phyloP scores from a whole-genome alignment of 2,113 vertebrate genomes.

The Gadus chalcogrammus region DNA sequence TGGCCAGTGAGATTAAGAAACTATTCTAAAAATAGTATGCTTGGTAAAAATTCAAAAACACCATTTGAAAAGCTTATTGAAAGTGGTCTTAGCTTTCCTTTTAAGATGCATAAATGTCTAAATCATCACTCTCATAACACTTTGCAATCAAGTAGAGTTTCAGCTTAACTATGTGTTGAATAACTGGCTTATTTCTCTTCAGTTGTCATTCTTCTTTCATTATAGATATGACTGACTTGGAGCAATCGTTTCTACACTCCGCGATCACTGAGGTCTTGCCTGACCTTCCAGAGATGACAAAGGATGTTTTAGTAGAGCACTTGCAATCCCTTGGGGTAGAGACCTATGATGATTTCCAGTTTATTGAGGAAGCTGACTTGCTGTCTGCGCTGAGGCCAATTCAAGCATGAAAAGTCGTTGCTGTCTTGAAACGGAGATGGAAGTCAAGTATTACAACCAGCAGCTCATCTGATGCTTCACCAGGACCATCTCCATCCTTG shows the following conservation, averaged over 20 bases:
- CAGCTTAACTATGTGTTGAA: no score
- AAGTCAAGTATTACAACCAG: conserved; percentile 29
- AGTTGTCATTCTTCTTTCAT: conserved; percentile 11
- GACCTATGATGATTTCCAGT: background rate
- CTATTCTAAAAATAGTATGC: no score
- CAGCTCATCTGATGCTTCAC: conserved; percentile 17
- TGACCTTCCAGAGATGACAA: conserved; percentile 32
- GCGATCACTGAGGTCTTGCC: conserved; percentile 42
- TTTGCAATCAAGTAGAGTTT: no score
- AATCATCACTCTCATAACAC: no score
- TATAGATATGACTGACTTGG: conserved; percentile 33
- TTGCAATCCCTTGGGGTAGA: background rate
- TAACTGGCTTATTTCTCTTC: no score
- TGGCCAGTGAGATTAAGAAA: no score
- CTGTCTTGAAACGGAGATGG: conserved; percentile 40
- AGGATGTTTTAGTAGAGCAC: conserved; percentile 37
- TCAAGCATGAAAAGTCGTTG: conserved; percentile 36
- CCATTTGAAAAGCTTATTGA: no score
- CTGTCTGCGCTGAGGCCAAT: conserved; percentile 39
- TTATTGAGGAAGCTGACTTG: conserved; percentile 29
- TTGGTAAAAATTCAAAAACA: no score
- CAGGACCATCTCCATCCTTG: conserved; percentile 4
- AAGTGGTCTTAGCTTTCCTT: no score
- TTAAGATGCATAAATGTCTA: no score
- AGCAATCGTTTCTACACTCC: conserved; percentile 25